Conservation (phyloP, 2,113 vertebrate genomes). For the Gallinago undulata region DNA sequence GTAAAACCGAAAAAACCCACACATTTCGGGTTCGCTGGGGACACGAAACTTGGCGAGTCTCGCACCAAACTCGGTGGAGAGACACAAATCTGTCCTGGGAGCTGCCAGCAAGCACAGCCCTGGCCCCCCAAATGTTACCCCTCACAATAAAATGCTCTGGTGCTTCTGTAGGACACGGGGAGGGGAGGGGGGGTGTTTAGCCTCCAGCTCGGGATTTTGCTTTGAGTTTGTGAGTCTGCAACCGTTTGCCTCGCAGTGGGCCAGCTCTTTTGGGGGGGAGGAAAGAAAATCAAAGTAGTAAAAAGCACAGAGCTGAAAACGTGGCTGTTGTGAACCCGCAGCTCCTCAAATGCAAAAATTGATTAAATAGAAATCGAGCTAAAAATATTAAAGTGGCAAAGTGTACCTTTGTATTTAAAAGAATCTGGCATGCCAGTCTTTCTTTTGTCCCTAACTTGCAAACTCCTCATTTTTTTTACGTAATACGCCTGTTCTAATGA, state of each 20-base stretch:
- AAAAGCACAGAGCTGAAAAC: background rate
- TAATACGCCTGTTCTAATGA: background rate
- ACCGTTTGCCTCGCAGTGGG: background rate
- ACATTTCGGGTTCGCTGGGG: background rate
- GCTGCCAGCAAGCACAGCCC: background rate
- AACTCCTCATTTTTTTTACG: background rate
- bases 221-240: background rate
- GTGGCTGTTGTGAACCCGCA: background rate
- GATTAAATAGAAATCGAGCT: background rate
- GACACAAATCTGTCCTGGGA: background rate
- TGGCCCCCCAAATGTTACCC: fast-evolving
- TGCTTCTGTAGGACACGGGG: background rate
- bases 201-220: background rate
- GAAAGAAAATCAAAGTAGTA: background rate
- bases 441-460: background rate
- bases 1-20: background rate
- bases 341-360: background rate
- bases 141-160: background rate
- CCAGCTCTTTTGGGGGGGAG: background rate
- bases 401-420: background rate
- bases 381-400: background rate
- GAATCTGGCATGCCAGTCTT: background rate
- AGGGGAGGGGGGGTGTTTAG: background rate
- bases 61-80: background rate
- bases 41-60: fast-evolving